Percentiles rank a stretch among this genome's conserved stretches.
Conservation (phyloP, 2,113 vertebrate genomes). For the Lathamus discolor region DNA sequence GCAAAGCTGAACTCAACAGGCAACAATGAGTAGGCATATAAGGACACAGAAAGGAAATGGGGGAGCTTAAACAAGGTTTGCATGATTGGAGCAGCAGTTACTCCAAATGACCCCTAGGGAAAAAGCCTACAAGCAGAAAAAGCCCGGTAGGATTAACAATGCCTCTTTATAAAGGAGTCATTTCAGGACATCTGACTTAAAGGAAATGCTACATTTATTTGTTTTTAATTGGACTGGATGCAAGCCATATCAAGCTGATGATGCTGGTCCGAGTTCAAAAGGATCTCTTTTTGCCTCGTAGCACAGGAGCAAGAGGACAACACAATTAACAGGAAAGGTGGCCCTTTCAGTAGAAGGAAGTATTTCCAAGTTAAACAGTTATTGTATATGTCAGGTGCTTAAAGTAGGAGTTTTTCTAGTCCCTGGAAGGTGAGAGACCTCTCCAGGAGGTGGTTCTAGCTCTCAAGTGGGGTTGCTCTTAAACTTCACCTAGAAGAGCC, state of each 20-base stretch:
- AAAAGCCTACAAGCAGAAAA: not conserved
- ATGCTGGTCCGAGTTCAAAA: not conserved
- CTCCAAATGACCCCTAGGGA: not conserved
- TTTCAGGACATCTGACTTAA: constrained; percentile 27
- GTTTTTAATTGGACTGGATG: constrained; percentile 47
- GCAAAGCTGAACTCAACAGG: not conserved
- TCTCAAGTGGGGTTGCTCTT: not conserved
- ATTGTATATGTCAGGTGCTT: not conserved
- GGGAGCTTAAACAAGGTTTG: not conserved
- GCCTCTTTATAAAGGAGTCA: not conserved
- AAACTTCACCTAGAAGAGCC: not conserved
- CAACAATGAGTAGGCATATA: not conserved
- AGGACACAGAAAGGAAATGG: constrained; percentile 7
- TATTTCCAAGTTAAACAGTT: not conserved
- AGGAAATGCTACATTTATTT: constrained; percentile 32
- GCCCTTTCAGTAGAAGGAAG: not conserved
- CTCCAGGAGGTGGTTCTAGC: not conserved
- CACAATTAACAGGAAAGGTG: not conserved
- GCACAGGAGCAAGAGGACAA: not conserved
- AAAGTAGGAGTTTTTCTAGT: not conserved
- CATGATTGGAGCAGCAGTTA: not conserved
- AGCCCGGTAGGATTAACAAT: not conserved
- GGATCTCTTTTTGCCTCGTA: not conserved
- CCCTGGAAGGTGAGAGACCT: not conserved
- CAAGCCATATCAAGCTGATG: constrained; percentile 15